A percentile compares a stretch with the other conserved stretches of the same genome.
Conservation (phyloP, 2,797 vertebrate genomes). For the Carcharodon carcharias region DNA sequence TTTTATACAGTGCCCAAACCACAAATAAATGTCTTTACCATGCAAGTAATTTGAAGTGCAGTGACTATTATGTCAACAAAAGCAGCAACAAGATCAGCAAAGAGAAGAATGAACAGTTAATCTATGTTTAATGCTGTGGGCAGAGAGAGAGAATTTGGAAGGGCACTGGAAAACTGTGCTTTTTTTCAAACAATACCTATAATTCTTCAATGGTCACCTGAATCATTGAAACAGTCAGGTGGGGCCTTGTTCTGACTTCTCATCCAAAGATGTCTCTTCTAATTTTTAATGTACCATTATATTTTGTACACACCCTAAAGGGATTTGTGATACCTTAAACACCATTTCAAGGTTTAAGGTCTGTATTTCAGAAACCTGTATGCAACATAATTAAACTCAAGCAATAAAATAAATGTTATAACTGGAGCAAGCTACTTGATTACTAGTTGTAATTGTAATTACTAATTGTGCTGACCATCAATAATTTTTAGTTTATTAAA, state of each 20-base stretch:
- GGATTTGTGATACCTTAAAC: no score
- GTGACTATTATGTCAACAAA: background rate
- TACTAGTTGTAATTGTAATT: background rate
- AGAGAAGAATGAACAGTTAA: background rate
- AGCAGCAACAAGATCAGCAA: background rate
- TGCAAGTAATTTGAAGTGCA: background rate
- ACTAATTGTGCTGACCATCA: background rate
- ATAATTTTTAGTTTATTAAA: background rate
- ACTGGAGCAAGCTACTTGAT: background rate
- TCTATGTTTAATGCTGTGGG: background rate
- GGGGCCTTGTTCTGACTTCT: background rate
- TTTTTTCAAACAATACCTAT: background rate
- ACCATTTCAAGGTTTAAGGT: background rate
- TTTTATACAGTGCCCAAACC: background rate
- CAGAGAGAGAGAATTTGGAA: background rate
- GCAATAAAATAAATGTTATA: background rate
- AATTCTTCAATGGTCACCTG: background rate
- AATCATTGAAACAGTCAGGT: background rate
- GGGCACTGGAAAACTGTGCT: background rate
- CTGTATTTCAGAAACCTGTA: background rate
- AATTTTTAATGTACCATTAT: background rate
- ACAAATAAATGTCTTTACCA: background rate
- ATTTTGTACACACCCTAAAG: background rate
- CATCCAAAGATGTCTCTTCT: background rate
- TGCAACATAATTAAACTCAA: background rate